Evolutionary conservation across 2,113 vertebrate genomes (phyloP), one percentile per base, ranked within the genome.

Genomic region (Triplophysa dalaica): DNA sequence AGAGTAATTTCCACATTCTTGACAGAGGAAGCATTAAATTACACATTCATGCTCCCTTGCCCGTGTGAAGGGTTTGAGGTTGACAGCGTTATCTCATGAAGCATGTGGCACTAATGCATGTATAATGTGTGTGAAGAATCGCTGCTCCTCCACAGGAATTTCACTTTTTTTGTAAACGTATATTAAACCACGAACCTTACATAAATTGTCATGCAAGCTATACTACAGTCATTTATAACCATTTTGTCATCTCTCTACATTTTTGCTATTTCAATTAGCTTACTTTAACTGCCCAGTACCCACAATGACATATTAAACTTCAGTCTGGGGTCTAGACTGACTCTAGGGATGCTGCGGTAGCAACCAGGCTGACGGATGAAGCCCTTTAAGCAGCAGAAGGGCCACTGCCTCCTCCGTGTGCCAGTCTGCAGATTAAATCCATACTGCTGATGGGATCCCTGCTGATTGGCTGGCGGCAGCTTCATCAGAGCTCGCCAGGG

Each of bases 371-470:
- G 13, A 10, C 19, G 33, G 21, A 43, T 73, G 26, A 81, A 74
- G 63, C n/a, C 38, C 17, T 19, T 29, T 48, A 76, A 33, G 68
- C 29, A 82, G 67, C 75, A 86, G 68, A 80, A 83, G 76, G 73
- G 62, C 54, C 77, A 61, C 60, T 43, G 81, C 74, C 70, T 78
- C 82, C 79, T 63, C 69, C 54, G 75, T 85, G 73, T 61, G 82
- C 75, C 82, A 74, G 67, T 74, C 63, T 67, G 70, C 67, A 87
- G 82, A 89, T 87, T 82, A 74, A 80, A 83, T 77, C 77, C 22
- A 80, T 78, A 81, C 21, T 81, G 38, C 60, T 77, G 80, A 81
- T n/a, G 64, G 83, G 86, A 83, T 70, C 45, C 84, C 86, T 67
- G 70, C 86, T 70, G 81, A 75, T 72, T 54, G 75, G 61, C 16